Evolutionary conservation across 2,888 invertebrate species (phyloP).

Genomic region (Drosophila flavopinicola): DNA sequence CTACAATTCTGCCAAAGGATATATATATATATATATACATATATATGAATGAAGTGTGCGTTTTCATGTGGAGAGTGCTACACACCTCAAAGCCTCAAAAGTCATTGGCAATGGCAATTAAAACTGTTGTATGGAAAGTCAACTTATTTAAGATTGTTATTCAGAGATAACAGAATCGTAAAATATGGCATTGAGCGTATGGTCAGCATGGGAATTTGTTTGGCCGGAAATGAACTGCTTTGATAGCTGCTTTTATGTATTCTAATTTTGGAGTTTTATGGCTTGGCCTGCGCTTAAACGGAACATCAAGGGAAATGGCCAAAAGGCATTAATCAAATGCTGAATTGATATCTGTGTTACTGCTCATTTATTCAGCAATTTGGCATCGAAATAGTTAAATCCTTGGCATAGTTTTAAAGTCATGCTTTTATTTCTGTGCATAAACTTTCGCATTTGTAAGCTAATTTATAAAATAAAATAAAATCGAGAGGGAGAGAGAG

Average conservation of each 20-base stretch:
- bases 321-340: conserved; percentile 11
- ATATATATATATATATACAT: too few species aligned
- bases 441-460: conserved; percentile 41
- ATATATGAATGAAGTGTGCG: neutral
- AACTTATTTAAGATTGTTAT: conserved; percentile 39
- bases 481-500: neutral
- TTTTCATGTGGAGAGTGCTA: neutral
- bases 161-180: conserved; percentile 26
- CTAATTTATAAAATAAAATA: conserved; percentile 59
- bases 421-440: conserved; percentile 37
- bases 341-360: conserved; percentile 34
- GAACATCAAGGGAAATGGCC: conserved; percentile 1
- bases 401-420: conserved; percentile 38
- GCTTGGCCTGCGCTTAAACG: conserved; percentile 19
- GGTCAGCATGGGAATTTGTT: conserved; percentile 19
- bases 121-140: conserved; percentile 24
- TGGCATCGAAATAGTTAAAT: conserved; percentile 26
- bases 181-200: conserved; percentile 27
- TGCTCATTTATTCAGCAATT: conserved; percentile 47
- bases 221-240: conserved; percentile 14
- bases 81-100: conserved; percentile 10
- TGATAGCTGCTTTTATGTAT: conserved; percentile 43
- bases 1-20: neutral
- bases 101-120: conserved; percentile 33
- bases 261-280: conserved; percentile 51